Evolutionary conservation across 2,888 invertebrate species (phyloP), one percentile per base, ranked within the genome.

Genomic region (Auanema sp.): DNA sequence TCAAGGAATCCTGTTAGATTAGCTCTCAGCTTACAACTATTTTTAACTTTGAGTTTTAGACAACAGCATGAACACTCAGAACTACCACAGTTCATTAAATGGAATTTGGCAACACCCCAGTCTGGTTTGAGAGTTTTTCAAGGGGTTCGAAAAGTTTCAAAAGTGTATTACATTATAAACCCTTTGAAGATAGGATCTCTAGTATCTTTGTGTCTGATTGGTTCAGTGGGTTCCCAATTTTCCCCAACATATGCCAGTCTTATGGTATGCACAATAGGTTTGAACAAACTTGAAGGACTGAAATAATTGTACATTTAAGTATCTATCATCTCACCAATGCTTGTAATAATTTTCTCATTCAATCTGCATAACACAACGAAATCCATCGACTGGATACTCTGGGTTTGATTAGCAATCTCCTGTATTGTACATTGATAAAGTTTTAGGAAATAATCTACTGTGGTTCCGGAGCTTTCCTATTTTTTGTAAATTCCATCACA

Each of bases 301-400:
- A 6, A 24, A 12, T 8, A 56, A 16, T 23, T 52, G 21, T 25
- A 8, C 1, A 51, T 66, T 23, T 60, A 60, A 40, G 55, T 64
- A 14, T 54, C 62, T 4, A 71, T 71, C 41, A 58, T 58, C 11
- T 61, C 71, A 16, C 43, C 68, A 14, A 56, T 67, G 11, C 62
- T 71, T 18, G 14, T 71, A 1, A 23, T 71, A 14, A 62, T 55
- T 14, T 66, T 68, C n/a, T 61, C 61, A 2, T 71, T 71, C 49
- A 68, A 66, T 47, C n/a, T 62, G 4, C 58, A 66, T 41, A 66
- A 66, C 11, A 60, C 68, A 2, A 71, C 71, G 1, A 61, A 61
- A 33, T 57, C 59, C n/a, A 59, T 66, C 54, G 68, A 71, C 40
- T 71, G 71, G 71, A 60, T 71, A 4, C 61, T 71, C 14, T 71